Evolutionary conservation across 2,797 vertebrate species (phyloP).

Genomic region (Crenuchus spilurus): DNA sequence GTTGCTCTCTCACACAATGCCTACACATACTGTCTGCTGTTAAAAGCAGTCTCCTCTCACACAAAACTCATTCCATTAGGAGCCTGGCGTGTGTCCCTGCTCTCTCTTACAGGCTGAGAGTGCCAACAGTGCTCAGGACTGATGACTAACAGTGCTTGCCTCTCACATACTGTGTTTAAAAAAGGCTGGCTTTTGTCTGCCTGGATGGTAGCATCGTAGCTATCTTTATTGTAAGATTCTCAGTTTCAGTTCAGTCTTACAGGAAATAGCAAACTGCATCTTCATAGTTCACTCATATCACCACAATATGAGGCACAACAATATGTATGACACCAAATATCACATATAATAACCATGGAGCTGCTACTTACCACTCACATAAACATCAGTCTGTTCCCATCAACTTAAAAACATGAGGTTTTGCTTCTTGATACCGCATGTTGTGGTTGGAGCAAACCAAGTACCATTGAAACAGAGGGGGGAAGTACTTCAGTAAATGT

Average conservation of each 20-base stretch:
- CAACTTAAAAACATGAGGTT: constrained; percentile 37
- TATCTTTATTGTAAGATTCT: neutral
- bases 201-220: neutral
- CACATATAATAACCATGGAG: neutral
- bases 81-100: neutral
- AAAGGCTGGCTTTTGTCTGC: neutral
- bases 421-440: constrained; percentile 4
- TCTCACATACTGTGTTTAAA: neutral
- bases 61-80: neutral
- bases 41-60: constrained; percentile 14
- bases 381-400: neutral
- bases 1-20: constrained; percentile 4
- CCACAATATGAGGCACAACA: neutral
- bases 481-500: neutral
- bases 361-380: constrained; percentile 42
- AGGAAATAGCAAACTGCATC: neutral
- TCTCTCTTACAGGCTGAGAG: neutral
- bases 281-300: too few relatives aligned
- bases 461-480: constrained; percentile 8
- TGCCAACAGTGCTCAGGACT: neutral
- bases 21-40: constrained; percentile 1
- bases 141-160: too few relatives aligned
- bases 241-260: neutral
- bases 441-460: constrained; percentile 43
- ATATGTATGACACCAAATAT: neutral